Conservation (phyloP, 1,140 invertebrate species). For the Antheraea pernyi region DNA sequence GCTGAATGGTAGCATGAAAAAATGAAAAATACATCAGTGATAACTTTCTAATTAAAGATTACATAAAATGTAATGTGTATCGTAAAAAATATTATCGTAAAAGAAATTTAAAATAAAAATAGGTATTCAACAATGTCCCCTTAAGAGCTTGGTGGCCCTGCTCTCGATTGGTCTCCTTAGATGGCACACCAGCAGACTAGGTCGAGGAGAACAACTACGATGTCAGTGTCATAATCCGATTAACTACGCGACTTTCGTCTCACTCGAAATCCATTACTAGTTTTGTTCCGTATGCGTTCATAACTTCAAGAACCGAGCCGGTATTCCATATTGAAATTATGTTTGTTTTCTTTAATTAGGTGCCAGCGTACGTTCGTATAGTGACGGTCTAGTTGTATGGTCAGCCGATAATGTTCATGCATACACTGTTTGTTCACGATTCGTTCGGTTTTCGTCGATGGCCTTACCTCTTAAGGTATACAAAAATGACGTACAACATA, state of each 20-base stretch:
- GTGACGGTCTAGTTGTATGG: conserved; percentile 49
- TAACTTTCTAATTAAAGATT: too few relatives aligned
- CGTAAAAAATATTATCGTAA: not conserved
- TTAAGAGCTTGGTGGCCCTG: conserved; percentile 73
- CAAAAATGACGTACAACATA: conserved; percentile 12
- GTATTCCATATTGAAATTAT: not conserved
- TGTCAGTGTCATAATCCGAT: conserved; percentile 70
- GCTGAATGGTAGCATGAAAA: too few relatives aligned
- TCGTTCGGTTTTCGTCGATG: conserved; percentile 56
- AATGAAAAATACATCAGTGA: too few relatives aligned
- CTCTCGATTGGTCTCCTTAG: conserved; percentile 77
- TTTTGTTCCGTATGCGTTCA: conserved; percentile 15
- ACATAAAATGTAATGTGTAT: too few relatives aligned
- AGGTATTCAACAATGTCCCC: conserved; percentile 52
- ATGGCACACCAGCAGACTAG: conserved; percentile 75
- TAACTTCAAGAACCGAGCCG: conserved; percentile 11
- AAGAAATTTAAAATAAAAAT: conserved; percentile 14
- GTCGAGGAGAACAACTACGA: conserved; percentile 74
- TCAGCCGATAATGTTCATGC: conserved; percentile 50
- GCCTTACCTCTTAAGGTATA: conserved; percentile 27
- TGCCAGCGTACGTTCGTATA: conserved; percentile 19
- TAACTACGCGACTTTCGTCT: conserved; percentile 26
- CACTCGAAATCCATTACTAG: conserved; percentile 41
- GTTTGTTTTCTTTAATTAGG: not conserved
- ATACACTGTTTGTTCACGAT: conserved; percentile 38